These are phyloP conservation scores for Pentamera pediparva DNA, from an alignment of 53 echinoderm and acorn worm genomes.

Conservation along the genomic window DNA sequence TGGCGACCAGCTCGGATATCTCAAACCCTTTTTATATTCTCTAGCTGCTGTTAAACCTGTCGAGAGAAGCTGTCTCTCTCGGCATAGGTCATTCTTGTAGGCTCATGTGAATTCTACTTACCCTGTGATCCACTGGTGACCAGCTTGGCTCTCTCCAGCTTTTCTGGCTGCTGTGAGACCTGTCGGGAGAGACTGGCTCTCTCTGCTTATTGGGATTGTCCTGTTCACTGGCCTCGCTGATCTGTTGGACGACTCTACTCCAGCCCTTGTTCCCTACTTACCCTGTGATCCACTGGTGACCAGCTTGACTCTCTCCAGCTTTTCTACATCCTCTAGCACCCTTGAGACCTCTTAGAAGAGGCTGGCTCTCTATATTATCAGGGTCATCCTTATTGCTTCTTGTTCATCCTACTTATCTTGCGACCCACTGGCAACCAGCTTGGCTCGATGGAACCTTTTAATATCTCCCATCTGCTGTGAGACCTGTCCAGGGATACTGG, in stretches of 20 bases:
- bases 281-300: neutral
- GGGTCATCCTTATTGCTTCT: no score
- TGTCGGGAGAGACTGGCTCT: neutral
- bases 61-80: no score
- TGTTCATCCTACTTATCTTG: slow-evolving; percentile 4
- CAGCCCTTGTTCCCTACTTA: slow-evolving; percentile 7
- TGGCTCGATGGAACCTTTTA: slow-evolving; percentile 7
- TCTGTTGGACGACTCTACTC: slow-evolving; percentile 7
- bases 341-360: neutral
- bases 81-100: no score
- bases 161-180: neutral
- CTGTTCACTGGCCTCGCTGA: slow-evolving; percentile 13
- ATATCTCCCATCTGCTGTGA: neutral
- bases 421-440: neutral
- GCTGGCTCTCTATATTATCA: neutral
- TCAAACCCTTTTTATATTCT: no score
- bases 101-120: no score
- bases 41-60: no score
- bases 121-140: neutral
- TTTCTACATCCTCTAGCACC: neutral
- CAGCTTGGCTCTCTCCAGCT: slow-evolving; percentile 2
- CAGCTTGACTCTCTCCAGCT: slow-evolving; percentile 4
- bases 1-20: no score
- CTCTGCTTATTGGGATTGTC: slow-evolving; percentile 12
- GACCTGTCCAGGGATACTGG: slow-evolving; percentile 2